A percentile compares a stretch with the other conserved stretches of the same genome.
phyloP scores from a whole-genome alignment of 2,797 vertebrate species.

The Enteromius viviparus region DNA sequence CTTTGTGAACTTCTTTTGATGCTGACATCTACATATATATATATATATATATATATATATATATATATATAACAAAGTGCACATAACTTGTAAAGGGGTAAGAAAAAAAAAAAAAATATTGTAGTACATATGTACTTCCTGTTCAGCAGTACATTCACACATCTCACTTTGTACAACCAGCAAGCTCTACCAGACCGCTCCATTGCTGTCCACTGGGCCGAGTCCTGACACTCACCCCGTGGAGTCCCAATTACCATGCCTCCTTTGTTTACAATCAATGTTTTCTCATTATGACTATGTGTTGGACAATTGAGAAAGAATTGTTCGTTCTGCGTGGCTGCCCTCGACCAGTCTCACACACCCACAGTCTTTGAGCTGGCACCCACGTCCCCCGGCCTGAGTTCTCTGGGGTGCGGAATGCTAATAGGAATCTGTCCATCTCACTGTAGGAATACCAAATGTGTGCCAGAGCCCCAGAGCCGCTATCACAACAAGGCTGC shows the following conservation, averaged over 20 bases:
- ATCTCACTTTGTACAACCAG: constrained; percentile 18
- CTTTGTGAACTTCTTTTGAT: too few relatives aligned
- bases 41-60: too few relatives aligned
- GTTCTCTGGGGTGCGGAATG: constrained; percentile 46
- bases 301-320: constrained; percentile 68
- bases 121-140: not conserved
- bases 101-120: too few relatives aligned
- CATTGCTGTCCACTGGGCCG: constrained; percentile 43
- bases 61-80: too few relatives aligned
- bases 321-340: constrained; percentile 61
- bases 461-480: not conserved
- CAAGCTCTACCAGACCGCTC: constrained; percentile 16
- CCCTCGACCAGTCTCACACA: constrained; percentile 40
- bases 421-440: constrained; percentile 39
- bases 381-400: not conserved
- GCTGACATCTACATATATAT: too few relatives aligned
- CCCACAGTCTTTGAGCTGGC: not conserved
- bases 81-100: too few relatives aligned
- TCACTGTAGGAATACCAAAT: constrained; percentile 49
- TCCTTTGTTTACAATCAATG: constrained; percentile 73
- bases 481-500: constrained; percentile 6
- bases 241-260: constrained; percentile 59
- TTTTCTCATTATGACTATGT: constrained; percentile 69
- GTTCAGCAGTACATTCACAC: constrained; percentile 11
- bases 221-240: constrained; percentile 46